Evolutionary conservation across 2,113 vertebrate genomes (phyloP).

Genomic region (Micronycteris hirsuta): DNA sequence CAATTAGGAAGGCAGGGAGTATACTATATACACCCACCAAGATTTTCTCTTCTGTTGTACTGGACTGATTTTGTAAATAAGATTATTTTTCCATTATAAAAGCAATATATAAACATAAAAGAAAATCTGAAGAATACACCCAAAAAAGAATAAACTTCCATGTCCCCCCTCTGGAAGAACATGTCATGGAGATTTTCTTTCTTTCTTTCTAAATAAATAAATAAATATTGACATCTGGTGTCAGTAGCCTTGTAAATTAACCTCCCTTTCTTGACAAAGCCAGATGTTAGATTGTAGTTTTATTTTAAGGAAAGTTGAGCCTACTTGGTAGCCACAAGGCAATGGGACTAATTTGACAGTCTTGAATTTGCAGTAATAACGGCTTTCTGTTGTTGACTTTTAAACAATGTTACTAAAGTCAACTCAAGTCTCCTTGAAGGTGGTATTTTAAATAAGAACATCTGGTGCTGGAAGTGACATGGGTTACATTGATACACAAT

Average conservation of each 20-base stretch:
- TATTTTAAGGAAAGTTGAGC: slow-evolving; percentile 34
- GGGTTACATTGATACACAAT: not conserved
- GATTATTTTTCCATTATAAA: not conserved
- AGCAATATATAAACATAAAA: not conserved
- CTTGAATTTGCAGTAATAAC: not conserved
- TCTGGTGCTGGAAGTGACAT: not conserved
- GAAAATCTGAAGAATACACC: not conserved
- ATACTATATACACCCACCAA: not conserved
- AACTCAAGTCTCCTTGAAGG: not conserved
- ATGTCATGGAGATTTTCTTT: not conserved
- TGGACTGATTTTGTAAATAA: not conserved
- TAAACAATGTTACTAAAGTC: not conserved
- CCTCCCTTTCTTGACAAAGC: not conserved
- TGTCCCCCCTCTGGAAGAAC: not conserved
- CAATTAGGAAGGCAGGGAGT: not conserved
- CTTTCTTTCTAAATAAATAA: not conserved
- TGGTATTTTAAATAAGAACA: not conserved
- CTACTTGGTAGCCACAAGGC: too few relatives aligned
- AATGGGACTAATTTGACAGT: not conserved
- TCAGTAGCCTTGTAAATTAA: not conserved
- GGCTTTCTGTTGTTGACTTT: not conserved
- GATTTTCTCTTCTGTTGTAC: not conserved
- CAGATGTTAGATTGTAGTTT: not conserved
- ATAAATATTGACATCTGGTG: not conserved
- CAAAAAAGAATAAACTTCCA: not conserved